phyloP scores from a whole-genome alignment of 2,113 vertebrate genomes.

The Cebus imitator region DNA sequence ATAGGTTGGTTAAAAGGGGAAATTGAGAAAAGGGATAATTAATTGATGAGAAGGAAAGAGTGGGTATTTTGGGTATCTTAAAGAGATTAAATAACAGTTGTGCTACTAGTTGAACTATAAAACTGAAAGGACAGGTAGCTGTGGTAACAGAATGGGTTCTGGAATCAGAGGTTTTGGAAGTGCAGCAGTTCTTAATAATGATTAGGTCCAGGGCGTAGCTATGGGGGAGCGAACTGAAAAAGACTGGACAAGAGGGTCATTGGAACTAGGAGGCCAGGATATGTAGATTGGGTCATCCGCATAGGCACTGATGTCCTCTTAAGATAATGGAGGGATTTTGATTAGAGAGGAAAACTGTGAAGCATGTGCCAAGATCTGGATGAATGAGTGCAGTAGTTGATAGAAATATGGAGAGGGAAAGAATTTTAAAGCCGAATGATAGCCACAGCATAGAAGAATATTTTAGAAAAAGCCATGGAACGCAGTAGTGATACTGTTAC shows the following conservation, averaged over 20 bases:
- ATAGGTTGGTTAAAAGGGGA: neutral
- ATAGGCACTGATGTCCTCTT: neutral
- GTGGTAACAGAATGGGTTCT: neutral
- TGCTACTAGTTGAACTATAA: neutral
- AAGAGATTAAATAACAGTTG: neutral
- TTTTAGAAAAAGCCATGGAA: neutral
- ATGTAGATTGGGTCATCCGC: neutral
- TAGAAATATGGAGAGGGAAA: neutral
- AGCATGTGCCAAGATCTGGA: neutral
- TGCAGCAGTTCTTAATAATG: neutral
- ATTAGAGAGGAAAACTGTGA: neutral
- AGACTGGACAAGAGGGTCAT: neutral
- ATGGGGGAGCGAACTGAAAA: neutral
- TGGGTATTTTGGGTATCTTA: neutral
- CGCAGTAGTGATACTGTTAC: neutral
- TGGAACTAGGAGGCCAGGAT: neutral
- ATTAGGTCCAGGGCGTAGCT: neutral
- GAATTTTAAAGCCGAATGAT: neutral
- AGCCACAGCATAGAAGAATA: neutral
- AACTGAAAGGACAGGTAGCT: neutral
- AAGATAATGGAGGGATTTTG: neutral
- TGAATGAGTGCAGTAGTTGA: neutral
- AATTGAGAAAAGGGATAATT: neutral
- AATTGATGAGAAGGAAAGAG: neutral
- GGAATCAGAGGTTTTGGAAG: neutral